Evolutionary conservation across 1,140 invertebrate species (phyloP).

Genomic region (Venustaconcha ellipsiformis): DNA sequence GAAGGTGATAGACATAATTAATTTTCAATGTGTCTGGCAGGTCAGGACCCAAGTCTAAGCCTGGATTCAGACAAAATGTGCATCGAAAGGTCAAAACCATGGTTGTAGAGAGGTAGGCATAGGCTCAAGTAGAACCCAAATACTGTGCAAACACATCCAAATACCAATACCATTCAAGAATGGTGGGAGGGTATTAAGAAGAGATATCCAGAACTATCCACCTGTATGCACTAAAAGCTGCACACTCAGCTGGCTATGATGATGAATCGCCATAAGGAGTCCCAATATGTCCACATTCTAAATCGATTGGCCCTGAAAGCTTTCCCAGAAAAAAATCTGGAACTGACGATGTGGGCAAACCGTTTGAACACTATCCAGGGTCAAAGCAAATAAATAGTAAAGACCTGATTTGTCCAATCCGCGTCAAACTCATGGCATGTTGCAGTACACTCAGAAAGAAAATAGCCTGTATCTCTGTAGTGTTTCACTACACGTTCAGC

Average conservation of each 20-base stretch:
- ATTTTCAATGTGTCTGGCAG: conserved; percentile 4
- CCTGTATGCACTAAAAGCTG: conserved; percentile 12
- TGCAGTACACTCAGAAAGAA: conserved; percentile 34
- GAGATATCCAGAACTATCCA: conserved; percentile 7
- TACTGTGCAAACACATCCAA: conserved; percentile 3
- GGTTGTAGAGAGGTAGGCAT: conserved; percentile 13
- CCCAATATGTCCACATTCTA: conserved; percentile 12
- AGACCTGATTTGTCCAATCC: conserved; percentile 17
- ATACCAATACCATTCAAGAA: neutral
- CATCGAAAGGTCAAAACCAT: conserved; percentile 2
- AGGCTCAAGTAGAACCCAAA: conserved; percentile 6
- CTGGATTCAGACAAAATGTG: neutral
- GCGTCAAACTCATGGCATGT: conserved; percentile 37
- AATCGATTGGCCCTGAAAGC: neutral
- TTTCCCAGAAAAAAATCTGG: conserved; percentile 18
- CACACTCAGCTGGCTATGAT: neutral
- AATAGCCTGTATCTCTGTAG: conserved; percentile 31
- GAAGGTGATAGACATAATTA: conserved; percentile 1
- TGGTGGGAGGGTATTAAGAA: conserved; percentile 1
- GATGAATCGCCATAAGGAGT: conserved; percentile 5
- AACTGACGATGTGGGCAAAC: conserved; percentile 27
- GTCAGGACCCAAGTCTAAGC: neutral
- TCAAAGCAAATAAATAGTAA: conserved; percentile 18
- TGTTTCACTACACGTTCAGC: conserved; percentile 22
- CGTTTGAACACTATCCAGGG: conserved; percentile 16